Evolutionary conservation across 2,888 invertebrate genomes (phyloP), one percentile per base, ranked within the genome.

Genomic region (Hyles lineata): DNA sequence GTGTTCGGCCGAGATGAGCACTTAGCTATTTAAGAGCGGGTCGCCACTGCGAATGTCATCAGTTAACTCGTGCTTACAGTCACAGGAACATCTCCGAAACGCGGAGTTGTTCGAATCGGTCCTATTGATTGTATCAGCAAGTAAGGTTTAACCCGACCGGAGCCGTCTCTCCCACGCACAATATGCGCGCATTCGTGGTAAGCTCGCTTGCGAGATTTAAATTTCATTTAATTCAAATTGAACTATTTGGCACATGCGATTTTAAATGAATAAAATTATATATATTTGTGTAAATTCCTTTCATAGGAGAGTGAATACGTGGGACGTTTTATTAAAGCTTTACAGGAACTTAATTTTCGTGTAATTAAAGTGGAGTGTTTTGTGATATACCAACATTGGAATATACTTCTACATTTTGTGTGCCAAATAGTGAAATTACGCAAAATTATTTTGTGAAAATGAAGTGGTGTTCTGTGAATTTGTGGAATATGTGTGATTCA

Each of bases 1-100:
- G 93, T 90, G 89, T 88, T 91, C 91, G 86, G 90, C 87, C 91
- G 91, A 93, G 94, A 94, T 94, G 93, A 94, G 92, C 92, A 92
- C 87, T 88, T 91, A 88, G 81, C 87, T 94, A 94, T 94, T 94
- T 94, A 94, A 94, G 93, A 92, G 94, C 94, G 91, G 90, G 90
- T 85, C 89, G 88, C 87, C 87, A 85, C 88, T 85, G 91, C 89
- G 92, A 94, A 93, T 93, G 91, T 92, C 94, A 94, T 94, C 94
- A 94, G 94, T 94, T 90, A 92, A 89, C 92, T 89, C 88, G 76
- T 90, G 89, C 90, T 87, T 90, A 84, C 90, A 85, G 89, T 81
- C 85, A 87, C 87, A 90, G 86, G 90, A 92, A 90, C 93, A 93
- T 93, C 93, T 92, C 92, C 86, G 55, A 81, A 82, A 83, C 81